Conservation (phyloP, 2,888 invertebrate species). For the Nemurella pictetii region DNA sequence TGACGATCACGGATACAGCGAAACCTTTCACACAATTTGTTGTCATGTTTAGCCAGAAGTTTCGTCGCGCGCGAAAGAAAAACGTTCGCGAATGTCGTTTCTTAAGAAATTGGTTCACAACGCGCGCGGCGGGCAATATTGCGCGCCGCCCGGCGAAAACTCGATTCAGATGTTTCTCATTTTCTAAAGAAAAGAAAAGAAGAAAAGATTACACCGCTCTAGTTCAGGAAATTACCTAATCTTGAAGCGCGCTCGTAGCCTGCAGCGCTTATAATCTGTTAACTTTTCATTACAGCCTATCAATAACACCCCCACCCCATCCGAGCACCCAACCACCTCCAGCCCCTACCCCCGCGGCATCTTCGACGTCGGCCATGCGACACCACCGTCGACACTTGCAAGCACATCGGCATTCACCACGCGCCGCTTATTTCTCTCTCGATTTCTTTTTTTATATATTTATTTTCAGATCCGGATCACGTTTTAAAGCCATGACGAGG, state of each 20-base stretch:
- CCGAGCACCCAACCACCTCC: background rate
- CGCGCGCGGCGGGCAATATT: background rate
- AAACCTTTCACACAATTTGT: conserved; percentile 22
- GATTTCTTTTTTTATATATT: conserved; percentile 34
- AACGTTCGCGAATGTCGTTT: background rate
- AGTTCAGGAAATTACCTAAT: background rate
- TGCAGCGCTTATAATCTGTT: background rate
- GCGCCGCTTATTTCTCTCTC: conserved; percentile 37
- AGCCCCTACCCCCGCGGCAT: background rate
- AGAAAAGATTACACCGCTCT: background rate
- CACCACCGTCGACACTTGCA: background rate
- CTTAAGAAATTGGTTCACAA: background rate
- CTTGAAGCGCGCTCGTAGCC: background rate
- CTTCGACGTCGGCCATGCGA: background rate
- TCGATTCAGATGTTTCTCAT: background rate
- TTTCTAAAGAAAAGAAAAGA: background rate
- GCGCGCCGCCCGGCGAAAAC: background rate
- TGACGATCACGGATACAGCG: background rate
- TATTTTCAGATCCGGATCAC: conserved; percentile 37
- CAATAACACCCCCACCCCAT: background rate
- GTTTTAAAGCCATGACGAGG: conserved; percentile 36
- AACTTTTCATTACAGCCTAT: background rate
- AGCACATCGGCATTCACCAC: conserved; percentile 30
- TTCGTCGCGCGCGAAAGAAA: background rate
- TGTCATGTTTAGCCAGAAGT: conserved; percentile 14